These are phyloP conservation scores for Turnix velox DNA, from an alignment of 2,113 vertebrate species.

Conservation along the genomic window DNA sequence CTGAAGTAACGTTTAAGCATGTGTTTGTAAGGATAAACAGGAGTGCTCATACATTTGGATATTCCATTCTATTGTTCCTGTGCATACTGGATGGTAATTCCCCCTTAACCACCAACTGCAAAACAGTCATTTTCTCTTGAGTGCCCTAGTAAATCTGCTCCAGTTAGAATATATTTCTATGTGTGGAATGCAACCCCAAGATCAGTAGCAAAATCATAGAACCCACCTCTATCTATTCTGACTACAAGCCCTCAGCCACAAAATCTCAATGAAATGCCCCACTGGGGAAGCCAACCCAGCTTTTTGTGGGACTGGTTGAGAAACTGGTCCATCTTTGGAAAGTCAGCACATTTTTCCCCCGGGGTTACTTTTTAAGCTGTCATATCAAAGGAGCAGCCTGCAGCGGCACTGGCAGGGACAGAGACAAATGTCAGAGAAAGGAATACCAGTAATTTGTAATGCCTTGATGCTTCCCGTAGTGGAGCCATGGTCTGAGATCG, in stretches of 20 bases:
- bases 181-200: background rate
- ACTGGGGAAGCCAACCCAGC: accelerated
- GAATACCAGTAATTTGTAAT: background rate
- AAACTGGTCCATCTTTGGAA: background rate
- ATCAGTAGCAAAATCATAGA: background rate
- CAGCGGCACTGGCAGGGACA: background rate
- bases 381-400: background rate
- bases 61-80: background rate
- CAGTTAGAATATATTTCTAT: background rate
- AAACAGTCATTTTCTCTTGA: background rate
- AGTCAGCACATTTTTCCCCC: background rate
- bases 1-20: background rate
- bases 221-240: background rate
- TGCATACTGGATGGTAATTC: background rate
- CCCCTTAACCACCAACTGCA: background rate
- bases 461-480: background rate
- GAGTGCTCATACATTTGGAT: background rate
- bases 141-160: background rate
- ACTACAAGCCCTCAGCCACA: background rate
- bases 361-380: background rate
- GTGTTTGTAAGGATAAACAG: background rate
- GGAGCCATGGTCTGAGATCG: background rate
- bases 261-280: background rate
- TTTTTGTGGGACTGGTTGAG: background rate
- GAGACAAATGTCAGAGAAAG: background rate